Percentiles rank a stretch among this genome's conserved stretches.
Conservation (phyloP, 2,888 invertebrate species). For the Nemoura dubitans region DNA sequence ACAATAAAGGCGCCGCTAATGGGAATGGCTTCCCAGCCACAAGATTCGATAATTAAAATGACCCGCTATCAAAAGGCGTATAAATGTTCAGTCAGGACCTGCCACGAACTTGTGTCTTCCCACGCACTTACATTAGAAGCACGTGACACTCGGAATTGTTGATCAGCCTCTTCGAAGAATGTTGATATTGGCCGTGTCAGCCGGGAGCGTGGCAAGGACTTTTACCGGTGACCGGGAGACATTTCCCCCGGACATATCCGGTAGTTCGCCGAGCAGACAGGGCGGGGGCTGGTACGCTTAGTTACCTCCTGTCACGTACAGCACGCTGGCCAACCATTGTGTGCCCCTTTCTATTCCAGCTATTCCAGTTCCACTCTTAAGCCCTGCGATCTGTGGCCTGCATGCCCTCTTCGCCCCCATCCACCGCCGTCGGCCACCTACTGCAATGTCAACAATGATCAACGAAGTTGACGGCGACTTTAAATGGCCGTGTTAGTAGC, state of each 20-base stretch:
- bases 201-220: background rate
- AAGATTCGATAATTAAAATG: too few relatives aligned
- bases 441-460: conserved; percentile 31
- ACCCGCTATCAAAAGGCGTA: too few relatives aligned
- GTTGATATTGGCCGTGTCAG: conserved; percentile 31
- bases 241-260: conserved; percentile 23
- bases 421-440: background rate
- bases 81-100: background rate
- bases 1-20: too few relatives aligned
- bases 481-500: conserved; percentile 15
- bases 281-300: conserved; percentile 24
- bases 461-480: conserved; percentile 17
- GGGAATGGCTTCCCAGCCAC: too few relatives aligned
- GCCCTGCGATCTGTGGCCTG: conserved; percentile 14
- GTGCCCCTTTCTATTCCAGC: conserved; percentile 29
- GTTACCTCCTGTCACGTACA: conserved; percentile 35
- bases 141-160: conserved; percentile 13
- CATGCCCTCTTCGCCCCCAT: background rate
- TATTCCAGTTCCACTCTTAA: conserved; percentile 14
- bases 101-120: background rate
- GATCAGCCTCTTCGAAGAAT: conserved; percentile 25
- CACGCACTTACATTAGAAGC: background rate
- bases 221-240: conserved; percentile 17
- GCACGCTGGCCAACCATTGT: conserved; percentile 17
- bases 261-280: background rate